phyloP scores from a whole-genome alignment of 2,888 invertebrate species.

The Polyommatus iphigenia region DNA sequence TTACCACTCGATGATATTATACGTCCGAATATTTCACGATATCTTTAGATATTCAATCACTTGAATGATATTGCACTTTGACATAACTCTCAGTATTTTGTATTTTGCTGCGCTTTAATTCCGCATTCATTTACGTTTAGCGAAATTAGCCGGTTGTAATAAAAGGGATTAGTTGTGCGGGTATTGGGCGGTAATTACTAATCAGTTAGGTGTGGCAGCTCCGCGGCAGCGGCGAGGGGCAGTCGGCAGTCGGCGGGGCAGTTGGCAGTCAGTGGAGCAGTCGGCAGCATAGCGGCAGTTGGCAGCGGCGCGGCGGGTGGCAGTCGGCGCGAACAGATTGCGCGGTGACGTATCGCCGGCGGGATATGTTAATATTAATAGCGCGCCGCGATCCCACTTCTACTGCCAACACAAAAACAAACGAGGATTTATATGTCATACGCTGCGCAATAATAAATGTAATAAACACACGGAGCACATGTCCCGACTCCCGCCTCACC shows the following conservation, averaged over 20 bases:
- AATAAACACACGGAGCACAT: conserved; percentile 3
- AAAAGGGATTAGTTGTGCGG: not conserved
- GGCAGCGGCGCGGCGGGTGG: not conserved
- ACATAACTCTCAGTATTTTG: not conserved
- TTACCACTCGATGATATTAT: not conserved
- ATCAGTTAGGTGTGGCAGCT: not conserved
- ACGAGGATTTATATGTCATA: conserved; percentile 14
- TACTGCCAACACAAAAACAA: conserved; percentile 17
- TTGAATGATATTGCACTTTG: not conserved
- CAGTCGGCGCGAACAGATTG: conserved; percentile 13
- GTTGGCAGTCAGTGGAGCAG: not conserved
- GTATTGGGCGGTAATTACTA: not conserved
- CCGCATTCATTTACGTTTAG: not conserved
- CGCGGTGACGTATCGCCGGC: conserved; percentile 1
- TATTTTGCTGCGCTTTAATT: not conserved
- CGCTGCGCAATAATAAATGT: conserved; percentile 15
- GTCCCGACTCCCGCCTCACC: not conserved
- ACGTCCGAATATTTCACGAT: not conserved
- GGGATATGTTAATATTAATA: conserved; percentile 21
- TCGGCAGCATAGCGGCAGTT: not conserved
- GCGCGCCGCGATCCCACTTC: conserved; percentile 22
- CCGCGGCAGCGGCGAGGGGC: not conserved
- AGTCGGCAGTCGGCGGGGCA: not conserved
- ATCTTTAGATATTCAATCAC: not conserved
- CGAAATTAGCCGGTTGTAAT: not conserved